Evolutionary conservation across 2,113 vertebrate genomes (phyloP).

Genomic region (Hucho hucho): DNA sequence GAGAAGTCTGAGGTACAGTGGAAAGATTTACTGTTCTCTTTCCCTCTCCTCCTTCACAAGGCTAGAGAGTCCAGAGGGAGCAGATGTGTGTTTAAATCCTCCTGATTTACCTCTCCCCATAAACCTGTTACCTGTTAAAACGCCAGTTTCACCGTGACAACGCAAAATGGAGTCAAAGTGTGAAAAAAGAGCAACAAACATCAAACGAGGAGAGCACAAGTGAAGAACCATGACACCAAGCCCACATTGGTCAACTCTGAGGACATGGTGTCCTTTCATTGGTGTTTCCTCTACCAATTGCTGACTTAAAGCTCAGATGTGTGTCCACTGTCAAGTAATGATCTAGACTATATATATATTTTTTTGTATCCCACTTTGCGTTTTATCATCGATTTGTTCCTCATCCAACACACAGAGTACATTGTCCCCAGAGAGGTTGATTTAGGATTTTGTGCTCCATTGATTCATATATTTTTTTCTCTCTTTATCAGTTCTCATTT

Average conservation of each 20-base stretch:
- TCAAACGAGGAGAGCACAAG: not conserved
- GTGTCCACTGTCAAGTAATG: constrained; percentile 35
- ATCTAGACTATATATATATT: constrained; percentile 13
- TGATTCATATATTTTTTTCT: constrained; percentile 16
- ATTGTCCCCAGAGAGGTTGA: not conserved
- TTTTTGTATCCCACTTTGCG: constrained; percentile 15
- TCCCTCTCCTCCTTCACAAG: constrained; percentile 40
- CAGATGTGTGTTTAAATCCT: constrained; percentile 20
- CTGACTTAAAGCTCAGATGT: constrained; percentile 15
- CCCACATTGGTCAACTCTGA: not conserved
- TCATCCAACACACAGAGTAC: not conserved
- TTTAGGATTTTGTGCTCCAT: constrained; percentile 17
- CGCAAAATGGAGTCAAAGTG: constrained; percentile 48
- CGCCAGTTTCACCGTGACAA: constrained; percentile 41
- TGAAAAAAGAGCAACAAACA: constrained; percentile 25
- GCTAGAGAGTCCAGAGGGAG: constrained; percentile 53
- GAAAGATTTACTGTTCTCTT: constrained; percentile 21
- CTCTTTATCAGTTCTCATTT: constrained; percentile 62
- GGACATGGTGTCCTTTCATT: constrained; percentile 7
- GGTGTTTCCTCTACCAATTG: constrained; percentile 17
- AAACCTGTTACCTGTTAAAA: constrained; percentile 29
- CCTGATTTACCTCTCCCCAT: constrained; percentile 28
- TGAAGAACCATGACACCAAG: not conserved
- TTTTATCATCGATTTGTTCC: constrained; percentile 23
- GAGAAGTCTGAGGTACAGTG: not conserved